These are phyloP conservation scores for Artibeus lituratus DNA, from an alignment of 2,797 vertebrate genomes.

Conservation along the genomic window DNA sequence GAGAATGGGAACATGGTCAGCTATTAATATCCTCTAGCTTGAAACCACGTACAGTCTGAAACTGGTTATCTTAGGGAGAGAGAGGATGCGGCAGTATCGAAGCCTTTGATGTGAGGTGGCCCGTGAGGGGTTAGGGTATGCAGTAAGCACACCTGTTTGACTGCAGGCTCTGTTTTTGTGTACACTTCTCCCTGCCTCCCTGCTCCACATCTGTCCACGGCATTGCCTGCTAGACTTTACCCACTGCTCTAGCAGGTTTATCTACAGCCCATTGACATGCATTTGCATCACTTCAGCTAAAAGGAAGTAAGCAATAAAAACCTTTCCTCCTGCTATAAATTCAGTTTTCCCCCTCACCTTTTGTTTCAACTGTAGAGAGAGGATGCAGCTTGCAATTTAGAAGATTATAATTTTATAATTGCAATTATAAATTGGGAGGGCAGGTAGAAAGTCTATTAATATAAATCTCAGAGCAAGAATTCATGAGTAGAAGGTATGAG, in stretches of 20 bases:
- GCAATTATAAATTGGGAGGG: background rate
- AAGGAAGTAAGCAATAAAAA: background rate
- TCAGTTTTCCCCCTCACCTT: background rate
- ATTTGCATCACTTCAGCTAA: background rate
- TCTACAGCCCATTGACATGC: background rate
- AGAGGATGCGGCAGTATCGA: background rate
- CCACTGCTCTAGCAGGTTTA: background rate
- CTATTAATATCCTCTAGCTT: constrained; percentile 2
- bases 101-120: background rate
- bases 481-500: constrained; percentile 13
- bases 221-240: background rate
- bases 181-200: background rate
- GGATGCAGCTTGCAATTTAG: background rate
- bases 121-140: background rate
- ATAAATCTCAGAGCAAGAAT: constrained; percentile 35
- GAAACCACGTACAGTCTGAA: background rate
- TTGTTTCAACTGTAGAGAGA: background rate
- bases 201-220: background rate
- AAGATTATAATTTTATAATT: background rate
- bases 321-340: background rate
- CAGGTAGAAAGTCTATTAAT: constrained; percentile 1
- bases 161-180: background rate
- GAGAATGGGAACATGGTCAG: background rate
- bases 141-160: background rate
- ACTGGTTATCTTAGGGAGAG: background rate